Conservation (phyloP, 2,797 vertebrate genomes). For the Poecilia wingei region DNA sequence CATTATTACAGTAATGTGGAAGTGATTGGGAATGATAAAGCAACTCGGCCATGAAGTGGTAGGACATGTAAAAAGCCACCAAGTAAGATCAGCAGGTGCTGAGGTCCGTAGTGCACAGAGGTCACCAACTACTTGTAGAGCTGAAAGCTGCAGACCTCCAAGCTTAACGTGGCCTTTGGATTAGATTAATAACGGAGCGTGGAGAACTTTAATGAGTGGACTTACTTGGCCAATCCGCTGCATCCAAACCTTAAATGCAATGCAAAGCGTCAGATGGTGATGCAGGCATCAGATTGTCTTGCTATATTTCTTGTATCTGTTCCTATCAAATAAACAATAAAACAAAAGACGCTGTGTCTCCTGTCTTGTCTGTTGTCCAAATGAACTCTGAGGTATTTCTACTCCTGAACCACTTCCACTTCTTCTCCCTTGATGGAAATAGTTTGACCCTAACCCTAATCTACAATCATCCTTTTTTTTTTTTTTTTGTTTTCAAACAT, state of each 20-base stretch:
- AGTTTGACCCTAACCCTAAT: too few relatives aligned
- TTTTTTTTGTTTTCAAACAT: too few relatives aligned
- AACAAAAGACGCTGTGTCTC: too few relatives aligned
- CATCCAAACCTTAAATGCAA: background rate
- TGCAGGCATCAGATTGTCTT: too few relatives aligned
- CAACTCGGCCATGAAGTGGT: background rate
- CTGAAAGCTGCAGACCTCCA: background rate
- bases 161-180: background rate
- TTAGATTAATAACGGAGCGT: background rate
- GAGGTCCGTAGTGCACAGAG: background rate
- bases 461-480: too few relatives aligned
- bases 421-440: too few relatives aligned
- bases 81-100: background rate
- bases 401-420: too few relatives aligned
- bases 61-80: background rate
- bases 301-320: too few relatives aligned
- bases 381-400: too few relatives aligned
- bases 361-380: too few relatives aligned
- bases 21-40: background rate
- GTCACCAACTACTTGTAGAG: background rate
- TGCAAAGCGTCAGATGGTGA: background rate
- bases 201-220: background rate
- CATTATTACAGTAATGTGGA: background rate
- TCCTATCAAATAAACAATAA: too few relatives aligned
- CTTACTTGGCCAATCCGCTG: background rate